These are phyloP conservation scores for Rugalucina vietnamica DNA, from an alignment of 2,888 invertebrate species.

Conservation along the genomic window DNA sequence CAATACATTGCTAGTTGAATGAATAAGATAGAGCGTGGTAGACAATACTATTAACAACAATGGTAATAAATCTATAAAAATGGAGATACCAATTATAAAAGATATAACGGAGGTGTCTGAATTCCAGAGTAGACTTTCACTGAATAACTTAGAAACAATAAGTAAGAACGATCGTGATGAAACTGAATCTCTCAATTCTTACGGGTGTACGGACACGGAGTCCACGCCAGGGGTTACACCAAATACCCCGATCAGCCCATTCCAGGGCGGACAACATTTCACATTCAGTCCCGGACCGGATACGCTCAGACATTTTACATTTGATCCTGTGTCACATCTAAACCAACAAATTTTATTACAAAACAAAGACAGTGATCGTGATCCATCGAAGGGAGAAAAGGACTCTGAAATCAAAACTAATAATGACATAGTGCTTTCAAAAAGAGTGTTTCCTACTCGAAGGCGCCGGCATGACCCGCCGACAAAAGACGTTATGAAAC, in stretches of 20 bases:
- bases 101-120: not conserved
- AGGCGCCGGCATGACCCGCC: conserved; percentile 60
- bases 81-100: no score
- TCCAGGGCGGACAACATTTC: conserved; percentile 52
- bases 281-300: conserved; percentile 37
- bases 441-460: conserved; percentile 37
- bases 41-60: no score
- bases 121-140: not conserved
- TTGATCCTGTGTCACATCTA: not conserved
- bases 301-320: not conserved
- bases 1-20: no score
- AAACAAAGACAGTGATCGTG: not conserved
- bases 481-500: conserved; percentile 70
- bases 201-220: conserved; percentile 59
- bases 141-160: not conserved
- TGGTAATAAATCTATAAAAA: no score
- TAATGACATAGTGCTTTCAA: conserved; percentile 34
- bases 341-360: not conserved
- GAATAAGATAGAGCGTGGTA: no score
- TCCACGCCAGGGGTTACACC: conserved; percentile 68
- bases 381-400: not conserved
- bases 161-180: conserved; percentile 47
- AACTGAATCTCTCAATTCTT: conserved; percentile 41
- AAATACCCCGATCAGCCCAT: conserved; percentile 65
- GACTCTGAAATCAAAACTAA: not conserved